Evolutionary conservation across 2,113 vertebrate genomes (phyloP).

Genomic region (Nestor notabilis): DNA sequence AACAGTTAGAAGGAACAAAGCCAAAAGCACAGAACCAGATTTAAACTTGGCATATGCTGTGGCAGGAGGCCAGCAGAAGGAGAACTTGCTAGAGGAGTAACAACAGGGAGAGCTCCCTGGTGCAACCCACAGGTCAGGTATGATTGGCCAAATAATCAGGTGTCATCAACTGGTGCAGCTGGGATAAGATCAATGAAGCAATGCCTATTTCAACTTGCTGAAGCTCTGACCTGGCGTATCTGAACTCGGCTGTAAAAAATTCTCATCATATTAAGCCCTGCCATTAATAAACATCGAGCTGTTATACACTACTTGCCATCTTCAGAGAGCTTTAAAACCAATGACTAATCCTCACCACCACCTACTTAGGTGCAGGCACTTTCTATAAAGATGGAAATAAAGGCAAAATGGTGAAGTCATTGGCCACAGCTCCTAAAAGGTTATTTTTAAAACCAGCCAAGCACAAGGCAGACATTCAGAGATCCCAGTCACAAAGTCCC

Average conservation of each 20-base stretch:
- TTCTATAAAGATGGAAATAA: background rate
- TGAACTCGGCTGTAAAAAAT: background rate
- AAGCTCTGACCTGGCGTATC: fast-evolving
- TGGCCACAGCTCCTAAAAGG: background rate
- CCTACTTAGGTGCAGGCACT: background rate
- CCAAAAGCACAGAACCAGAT: slow-evolving; percentile 51
- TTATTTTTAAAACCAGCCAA: background rate
- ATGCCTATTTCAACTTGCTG: background rate
- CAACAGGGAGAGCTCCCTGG: background rate
- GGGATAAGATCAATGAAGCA: background rate
- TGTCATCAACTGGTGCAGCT: background rate
- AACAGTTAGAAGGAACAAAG: background rate
- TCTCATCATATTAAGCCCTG: background rate
- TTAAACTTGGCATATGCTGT: background rate
- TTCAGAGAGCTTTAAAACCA: slow-evolving; percentile 38
- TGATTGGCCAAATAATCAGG: background rate
- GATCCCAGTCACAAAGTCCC: background rate
- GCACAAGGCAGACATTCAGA: background rate
- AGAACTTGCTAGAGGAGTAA: background rate
- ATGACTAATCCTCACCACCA: background rate
- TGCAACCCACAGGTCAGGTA: background rate
- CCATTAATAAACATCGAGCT: background rate
- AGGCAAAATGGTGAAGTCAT: background rate
- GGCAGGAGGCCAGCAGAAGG: slow-evolving; percentile 31
- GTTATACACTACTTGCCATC: background rate